Conservation (phyloP, 2,113 vertebrate species). For the Platichthys stellatus region DNA sequence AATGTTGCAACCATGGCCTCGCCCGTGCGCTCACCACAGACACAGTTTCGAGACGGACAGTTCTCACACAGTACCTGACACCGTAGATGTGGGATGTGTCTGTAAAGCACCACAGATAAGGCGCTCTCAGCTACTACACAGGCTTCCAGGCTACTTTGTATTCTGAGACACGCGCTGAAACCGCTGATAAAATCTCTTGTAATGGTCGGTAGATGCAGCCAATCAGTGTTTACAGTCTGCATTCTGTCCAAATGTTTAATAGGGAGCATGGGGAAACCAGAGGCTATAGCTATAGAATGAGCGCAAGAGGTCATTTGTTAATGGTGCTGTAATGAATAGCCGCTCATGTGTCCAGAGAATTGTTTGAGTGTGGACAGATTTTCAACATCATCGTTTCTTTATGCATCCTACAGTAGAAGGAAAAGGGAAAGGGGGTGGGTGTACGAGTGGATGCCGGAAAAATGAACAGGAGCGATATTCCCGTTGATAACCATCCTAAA, state of each 20-base stretch:
- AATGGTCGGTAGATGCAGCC: background rate
- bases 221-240: conserved; percentile 2
- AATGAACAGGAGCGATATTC: background rate
- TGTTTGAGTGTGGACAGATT: background rate
- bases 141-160: background rate
- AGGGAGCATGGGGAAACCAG: conserved; percentile 19
- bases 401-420: background rate
- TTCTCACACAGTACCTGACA: background rate
- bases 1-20: background rate
- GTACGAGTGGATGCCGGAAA: background rate
- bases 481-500: background rate
- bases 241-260: conserved; percentile 23
- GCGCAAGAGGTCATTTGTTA: conserved; percentile 20
- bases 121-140: background rate
- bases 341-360: background rate
- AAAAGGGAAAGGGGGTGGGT: background rate
- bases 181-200: background rate
- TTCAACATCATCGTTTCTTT: background rate
- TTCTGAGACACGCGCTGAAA: background rate
- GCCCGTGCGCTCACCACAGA: background rate
- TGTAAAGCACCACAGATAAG: background rate
- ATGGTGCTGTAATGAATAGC: background rate
- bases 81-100: background rate
- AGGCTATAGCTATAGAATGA: conserved; percentile 41
- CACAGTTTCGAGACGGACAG: background rate